These are phyloP conservation scores for Drosophila prolongata DNA, from an alignment of 2,888 invertebrate genomes.

Conservation along the genomic window DNA sequence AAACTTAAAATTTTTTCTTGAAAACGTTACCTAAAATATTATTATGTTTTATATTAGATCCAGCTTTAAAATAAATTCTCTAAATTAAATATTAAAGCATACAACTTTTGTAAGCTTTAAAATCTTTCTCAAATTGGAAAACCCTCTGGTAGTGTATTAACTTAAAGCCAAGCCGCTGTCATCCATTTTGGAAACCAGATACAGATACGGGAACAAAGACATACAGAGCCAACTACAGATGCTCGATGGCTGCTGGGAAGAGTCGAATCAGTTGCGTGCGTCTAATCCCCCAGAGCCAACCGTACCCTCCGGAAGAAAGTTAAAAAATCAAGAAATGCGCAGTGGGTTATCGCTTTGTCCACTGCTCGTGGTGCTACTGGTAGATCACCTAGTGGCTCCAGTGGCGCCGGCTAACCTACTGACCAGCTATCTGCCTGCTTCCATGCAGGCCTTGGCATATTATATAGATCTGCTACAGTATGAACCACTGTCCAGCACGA, in stretches of 20 bases:
- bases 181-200: conserved; percentile 55
- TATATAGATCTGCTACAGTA: conserved; percentile 84
- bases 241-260: conserved; percentile 50
- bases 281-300: conserved; percentile 63
- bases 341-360: conserved; percentile 40
- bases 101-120: no score
- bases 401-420: conserved; percentile 71
- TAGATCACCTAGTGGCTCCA: conserved; percentile 42
- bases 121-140: background rate
- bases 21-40: no score
- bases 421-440: conserved; percentile 83
- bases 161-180: conserved; percentile 54
- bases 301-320: conserved; percentile 48
- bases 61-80: no score
- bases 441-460: conserved; percentile 84
- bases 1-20: no score
- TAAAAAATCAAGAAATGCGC: conserved; percentile 59
- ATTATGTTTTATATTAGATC: no score
- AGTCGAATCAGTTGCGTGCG: conserved; percentile 65
- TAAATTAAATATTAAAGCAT: no score
- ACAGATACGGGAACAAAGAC: conserved; percentile 34
- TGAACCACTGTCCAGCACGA: conserved; percentile 82
- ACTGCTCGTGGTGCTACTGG: conserved; percentile 19
- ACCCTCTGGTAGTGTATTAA: conserved; percentile 28
- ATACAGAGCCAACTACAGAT: conserved; percentile 64